Conservation (phyloP, 2,113 vertebrate genomes). For the Rhinolophus sinicus region DNA sequence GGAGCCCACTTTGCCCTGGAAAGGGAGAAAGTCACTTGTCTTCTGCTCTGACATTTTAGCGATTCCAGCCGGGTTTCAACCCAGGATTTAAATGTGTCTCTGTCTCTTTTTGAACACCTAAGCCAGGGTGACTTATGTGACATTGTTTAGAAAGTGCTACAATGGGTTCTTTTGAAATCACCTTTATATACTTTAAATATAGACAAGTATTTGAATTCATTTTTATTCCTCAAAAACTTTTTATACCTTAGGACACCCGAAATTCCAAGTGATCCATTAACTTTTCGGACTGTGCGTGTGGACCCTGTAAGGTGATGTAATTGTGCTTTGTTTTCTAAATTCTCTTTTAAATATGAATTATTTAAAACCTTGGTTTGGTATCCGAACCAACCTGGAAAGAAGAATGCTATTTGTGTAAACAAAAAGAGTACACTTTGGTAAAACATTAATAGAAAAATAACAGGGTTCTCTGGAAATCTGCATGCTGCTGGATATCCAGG, state of each 20-base stretch:
- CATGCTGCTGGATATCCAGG: rapidly evolving
- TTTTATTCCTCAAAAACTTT: background rate
- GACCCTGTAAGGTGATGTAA: background rate
- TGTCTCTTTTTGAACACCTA: background rate
- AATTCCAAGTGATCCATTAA: background rate
- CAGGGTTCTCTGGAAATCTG: background rate
- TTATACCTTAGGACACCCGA: background rate
- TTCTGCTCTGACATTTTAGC: no score
- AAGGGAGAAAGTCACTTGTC: rapidly evolving
- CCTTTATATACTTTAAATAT: background rate
- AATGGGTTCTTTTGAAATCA: background rate
- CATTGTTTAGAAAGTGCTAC: background rate
- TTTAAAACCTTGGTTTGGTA: background rate
- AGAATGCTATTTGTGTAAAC: background rate
- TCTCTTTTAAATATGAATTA: background rate
- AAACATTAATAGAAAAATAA: background rate
- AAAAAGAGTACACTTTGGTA: background rate
- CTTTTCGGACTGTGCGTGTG: background rate
- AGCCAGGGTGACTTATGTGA: rapidly evolving
- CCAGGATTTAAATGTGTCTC: background rate
- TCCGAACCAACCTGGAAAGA: background rate
- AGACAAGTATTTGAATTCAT: background rate
- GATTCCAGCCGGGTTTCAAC: background rate
- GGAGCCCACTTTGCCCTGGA: rapidly evolving
- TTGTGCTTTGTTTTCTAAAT: background rate